Evolutionary conservation across 2,888 invertebrate species (phyloP).

Genomic region (Sinohyriopsis cumingii): DNA sequence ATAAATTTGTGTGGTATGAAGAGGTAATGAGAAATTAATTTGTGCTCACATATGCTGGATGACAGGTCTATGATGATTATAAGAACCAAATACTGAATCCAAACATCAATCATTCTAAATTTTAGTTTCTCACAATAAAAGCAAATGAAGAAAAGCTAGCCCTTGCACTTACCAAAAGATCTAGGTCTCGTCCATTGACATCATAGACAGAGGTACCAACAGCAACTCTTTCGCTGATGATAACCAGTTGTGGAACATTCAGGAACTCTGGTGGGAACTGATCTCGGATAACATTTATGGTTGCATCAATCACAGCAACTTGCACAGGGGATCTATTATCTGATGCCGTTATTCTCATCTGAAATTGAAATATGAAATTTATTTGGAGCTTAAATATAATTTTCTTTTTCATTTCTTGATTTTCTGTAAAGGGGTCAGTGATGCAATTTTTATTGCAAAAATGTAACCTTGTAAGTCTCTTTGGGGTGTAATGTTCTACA

Average conservation of each 20-base stretch:
- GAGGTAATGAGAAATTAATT: too few species aligned
- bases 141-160: too few species aligned
- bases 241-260: slow-evolving; percentile 32
- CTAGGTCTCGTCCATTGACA: slow-evolving; percentile 44
- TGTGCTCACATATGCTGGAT: too few species aligned
- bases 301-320: slow-evolving; percentile 36
- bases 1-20: too few species aligned
- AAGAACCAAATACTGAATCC: too few species aligned
- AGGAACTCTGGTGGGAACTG: slow-evolving; percentile 45
- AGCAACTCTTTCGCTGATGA: slow-evolving; percentile 32
- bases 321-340: slow-evolving; percentile 59
- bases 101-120: too few species aligned
- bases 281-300: slow-evolving; percentile 54
- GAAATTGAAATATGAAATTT: background rate
- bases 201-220: slow-evolving; percentile 32
- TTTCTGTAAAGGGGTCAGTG: background rate
- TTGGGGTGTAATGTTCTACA: too few species aligned
- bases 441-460: background rate
- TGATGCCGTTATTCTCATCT: slow-evolving; percentile 55
- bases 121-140: too few species aligned
- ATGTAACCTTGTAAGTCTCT: too few species aligned
- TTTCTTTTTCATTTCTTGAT: background rate
- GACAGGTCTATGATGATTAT: too few species aligned
- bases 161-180: slow-evolving; percentile 44
- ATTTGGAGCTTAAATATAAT: background rate